Evolutionary conservation across 2,888 invertebrate species (phyloP).

Genomic region (Glaucopsyche alexis): DNA sequence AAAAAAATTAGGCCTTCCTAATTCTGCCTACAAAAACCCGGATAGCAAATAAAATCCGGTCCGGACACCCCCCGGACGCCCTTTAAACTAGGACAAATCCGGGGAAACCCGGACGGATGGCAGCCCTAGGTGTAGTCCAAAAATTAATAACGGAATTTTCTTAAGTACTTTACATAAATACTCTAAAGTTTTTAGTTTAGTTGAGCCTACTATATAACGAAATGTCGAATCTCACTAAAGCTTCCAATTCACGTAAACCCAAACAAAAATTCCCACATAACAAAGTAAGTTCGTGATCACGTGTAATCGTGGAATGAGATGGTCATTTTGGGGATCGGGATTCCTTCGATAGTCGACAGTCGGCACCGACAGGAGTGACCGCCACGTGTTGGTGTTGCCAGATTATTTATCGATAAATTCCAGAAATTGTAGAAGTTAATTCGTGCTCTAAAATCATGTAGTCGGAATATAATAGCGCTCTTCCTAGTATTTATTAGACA

Average conservation of each 20-base stretch:
- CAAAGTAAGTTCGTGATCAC: constrained; percentile 57
- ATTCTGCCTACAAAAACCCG: too few species aligned
- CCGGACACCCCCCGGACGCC: too few species aligned
- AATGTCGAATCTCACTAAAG: background rate
- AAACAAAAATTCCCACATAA: constrained; percentile 38
- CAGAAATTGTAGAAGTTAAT: background rate
- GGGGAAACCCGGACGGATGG: too few species aligned
- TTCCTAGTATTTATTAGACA: constrained; percentile 31
- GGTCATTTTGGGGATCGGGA: constrained; percentile 57
- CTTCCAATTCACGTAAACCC: background rate
- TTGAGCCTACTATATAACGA: background rate
- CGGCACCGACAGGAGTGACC: constrained; percentile 15
- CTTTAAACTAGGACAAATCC: too few species aligned
- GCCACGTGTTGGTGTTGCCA: constrained; percentile 15
- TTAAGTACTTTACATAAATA: too few species aligned
- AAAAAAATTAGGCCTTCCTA: too few species aligned
- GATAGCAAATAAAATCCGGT: too few species aligned
- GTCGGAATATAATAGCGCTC: background rate
- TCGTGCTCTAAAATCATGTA: background rate
- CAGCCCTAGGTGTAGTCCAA: too few species aligned
- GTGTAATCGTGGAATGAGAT: constrained; percentile 45
- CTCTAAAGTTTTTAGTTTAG: too few species aligned
- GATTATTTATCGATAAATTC: background rate
- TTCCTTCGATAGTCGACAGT: constrained; percentile 37
- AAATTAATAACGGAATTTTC: too few species aligned